Conservation (phyloP, 2,888 invertebrate genomes). For the Andrena camellia region DNA sequence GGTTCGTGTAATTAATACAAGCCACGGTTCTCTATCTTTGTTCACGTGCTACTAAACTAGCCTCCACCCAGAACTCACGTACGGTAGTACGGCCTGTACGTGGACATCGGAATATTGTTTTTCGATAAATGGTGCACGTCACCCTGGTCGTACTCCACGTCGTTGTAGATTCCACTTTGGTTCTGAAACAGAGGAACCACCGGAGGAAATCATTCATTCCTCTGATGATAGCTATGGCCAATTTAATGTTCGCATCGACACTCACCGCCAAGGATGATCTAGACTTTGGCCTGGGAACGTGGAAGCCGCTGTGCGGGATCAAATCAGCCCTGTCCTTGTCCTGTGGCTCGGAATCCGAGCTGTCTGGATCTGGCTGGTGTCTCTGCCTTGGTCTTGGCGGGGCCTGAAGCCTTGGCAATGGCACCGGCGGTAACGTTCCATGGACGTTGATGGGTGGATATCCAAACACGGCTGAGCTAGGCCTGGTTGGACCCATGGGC, state of each 20-base stretch:
- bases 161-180: slow-evolving; percentile 95
- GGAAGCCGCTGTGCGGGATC: slow-evolving; percentile 89
- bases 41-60: slow-evolving; percentile 28
- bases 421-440: slow-evolving; percentile 89
- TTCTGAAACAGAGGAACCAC: slow-evolving; percentile 87
- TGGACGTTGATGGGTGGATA: slow-evolving; percentile 89
- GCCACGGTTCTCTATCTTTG: slow-evolving; percentile 24
- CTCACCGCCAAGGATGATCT: slow-evolving; percentile 90
- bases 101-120: slow-evolving; percentile 91
- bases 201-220: not conserved
- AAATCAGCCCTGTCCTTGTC: slow-evolving; percentile 92
- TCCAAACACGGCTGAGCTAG: slow-evolving; percentile 94
- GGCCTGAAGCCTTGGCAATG: slow-evolving; percentile 88
- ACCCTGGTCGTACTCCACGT: slow-evolving; percentile 93
- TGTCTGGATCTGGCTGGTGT: slow-evolving; percentile 82
- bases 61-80: slow-evolving; percentile 81
- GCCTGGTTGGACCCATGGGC: slow-evolving; percentile 90
- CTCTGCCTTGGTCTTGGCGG: slow-evolving; percentile 80
- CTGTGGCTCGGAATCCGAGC: slow-evolving; percentile 84
- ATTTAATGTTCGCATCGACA: not conserved
- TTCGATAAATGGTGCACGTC: slow-evolving; percentile 86
- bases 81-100: slow-evolving; percentile 91
- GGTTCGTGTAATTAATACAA: slow-evolving; percentile 9
- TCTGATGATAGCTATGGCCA: not conserved
- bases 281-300: slow-evolving; percentile 94